Percentiles rank a stretch among this genome's conserved stretches.
These are phyloP conservation scores for Phyllotreta striolata DNA, from an alignment of 2,888 invertebrate species.

Conservation along the genomic window DNA sequence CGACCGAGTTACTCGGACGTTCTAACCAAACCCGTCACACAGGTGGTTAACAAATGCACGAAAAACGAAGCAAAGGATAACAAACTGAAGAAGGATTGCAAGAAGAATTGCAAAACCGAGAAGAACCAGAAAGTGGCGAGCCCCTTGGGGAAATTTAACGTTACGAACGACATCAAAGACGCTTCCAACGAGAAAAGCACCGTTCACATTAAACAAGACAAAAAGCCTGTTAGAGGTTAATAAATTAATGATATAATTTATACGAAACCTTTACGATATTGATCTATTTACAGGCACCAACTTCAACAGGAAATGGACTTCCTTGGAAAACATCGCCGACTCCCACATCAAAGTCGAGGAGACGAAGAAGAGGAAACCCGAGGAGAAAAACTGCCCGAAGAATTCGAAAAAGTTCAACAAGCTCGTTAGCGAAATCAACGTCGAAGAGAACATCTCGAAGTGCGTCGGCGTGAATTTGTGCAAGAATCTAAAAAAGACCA, in stretches of 20 bases:
- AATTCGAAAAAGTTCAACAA: conserved; percentile 61
- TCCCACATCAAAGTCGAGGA: conserved; percentile 59
- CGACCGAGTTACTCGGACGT: conserved; percentile 87
- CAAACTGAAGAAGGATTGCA: conserved; percentile 58
- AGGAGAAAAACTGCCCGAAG: conserved; percentile 61
- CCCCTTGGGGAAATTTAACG: conserved; percentile 64
- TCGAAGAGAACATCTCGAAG: conserved; percentile 51
- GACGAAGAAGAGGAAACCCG: conserved; percentile 54
- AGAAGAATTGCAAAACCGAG: conserved; percentile 59
- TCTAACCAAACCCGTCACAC: conserved; percentile 70
- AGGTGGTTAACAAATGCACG: conserved; percentile 52
- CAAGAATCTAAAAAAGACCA: conserved; percentile 56
- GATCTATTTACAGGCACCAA: conserved; percentile 48
- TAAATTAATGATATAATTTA: not conserved
- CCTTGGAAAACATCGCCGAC: conserved; percentile 65
- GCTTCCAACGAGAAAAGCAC: conserved; percentile 50
- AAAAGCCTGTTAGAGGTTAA: conserved; percentile 57
- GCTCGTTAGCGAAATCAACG: conserved; percentile 54
- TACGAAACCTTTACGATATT: not conserved
- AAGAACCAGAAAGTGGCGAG: conserved; percentile 54
- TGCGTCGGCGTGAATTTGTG: conserved; percentile 51
- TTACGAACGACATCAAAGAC: conserved; percentile 64
- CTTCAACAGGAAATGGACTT: conserved; percentile 68
- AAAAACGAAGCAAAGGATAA: conserved; percentile 58
- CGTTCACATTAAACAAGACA: conserved; percentile 55